Conservation (phyloP, 2,113 vertebrate species). For the Salminus brasiliensis region DNA sequence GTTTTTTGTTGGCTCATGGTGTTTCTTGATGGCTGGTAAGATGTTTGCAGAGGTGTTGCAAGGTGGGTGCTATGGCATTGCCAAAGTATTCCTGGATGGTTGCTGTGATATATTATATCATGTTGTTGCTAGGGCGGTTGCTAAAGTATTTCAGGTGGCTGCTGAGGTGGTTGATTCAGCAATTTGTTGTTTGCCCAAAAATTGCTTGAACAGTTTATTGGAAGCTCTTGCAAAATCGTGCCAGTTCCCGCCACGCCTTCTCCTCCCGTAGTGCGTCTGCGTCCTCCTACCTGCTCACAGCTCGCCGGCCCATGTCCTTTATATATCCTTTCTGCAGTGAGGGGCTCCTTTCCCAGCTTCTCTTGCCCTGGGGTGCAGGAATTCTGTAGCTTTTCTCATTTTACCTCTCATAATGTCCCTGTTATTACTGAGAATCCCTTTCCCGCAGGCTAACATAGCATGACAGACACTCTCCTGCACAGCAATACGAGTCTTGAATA, state of each 20-base stretch:
- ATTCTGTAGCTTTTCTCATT: conserved; percentile 24
- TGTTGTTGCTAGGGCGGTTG: no score
- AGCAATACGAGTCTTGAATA: conserved; percentile 61
- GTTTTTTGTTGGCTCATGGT: no score
- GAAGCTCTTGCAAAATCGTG: neutral
- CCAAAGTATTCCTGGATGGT: no score
- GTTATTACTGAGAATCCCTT: conserved; percentile 39
- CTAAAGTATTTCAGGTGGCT: no score
- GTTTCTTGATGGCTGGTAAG: no score
- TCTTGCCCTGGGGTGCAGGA: conserved; percentile 19
- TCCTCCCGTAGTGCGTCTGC: neutral
- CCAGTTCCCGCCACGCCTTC: neutral
- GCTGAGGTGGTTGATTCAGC: no score
- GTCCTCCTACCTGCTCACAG: neutral
- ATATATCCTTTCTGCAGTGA: neutral
- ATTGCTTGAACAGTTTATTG: neutral
- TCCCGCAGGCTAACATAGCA: conserved; percentile 22
- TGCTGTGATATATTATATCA: no score
- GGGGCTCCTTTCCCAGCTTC: conserved; percentile 8
- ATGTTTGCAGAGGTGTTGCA: no score
- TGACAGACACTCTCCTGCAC: conserved; percentile 38
- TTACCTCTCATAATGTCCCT: conserved; percentile 32
- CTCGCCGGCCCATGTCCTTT: neutral
- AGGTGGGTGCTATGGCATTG: no score
- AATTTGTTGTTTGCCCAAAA: neutral